These are phyloP conservation scores for Noturus placidus DNA, from an alignment of 2,113 vertebrate species.

Conservation along the genomic window DNA sequence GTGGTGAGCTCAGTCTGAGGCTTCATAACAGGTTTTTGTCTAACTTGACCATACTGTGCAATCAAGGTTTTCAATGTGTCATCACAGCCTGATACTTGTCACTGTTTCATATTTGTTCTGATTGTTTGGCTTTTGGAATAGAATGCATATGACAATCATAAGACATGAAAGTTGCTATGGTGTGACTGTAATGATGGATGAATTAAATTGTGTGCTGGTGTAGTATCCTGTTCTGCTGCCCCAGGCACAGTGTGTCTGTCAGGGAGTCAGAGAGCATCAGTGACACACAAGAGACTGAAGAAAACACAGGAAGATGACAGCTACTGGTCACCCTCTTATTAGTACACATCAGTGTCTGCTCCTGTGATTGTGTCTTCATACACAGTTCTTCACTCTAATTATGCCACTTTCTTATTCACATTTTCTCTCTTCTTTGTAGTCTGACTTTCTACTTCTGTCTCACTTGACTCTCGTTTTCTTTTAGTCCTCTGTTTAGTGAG, in stretches of 20 bases:
- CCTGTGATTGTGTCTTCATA: slow-evolving; percentile 16
- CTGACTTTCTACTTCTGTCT: slow-evolving; percentile 33
- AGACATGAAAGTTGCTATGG: neutral
- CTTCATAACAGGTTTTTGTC: slow-evolving; percentile 39
- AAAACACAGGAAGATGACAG: slow-evolving; percentile 19
- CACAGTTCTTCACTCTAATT: neutral
- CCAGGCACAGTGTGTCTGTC: slow-evolving; percentile 34
- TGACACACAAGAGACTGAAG: slow-evolving; percentile 2
- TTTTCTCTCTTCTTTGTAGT: slow-evolving; percentile 25
- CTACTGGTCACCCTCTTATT: slow-evolving; percentile 42
- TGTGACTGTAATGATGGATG: slow-evolving; percentile 28
- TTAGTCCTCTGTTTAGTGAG: slow-evolving; percentile 45
- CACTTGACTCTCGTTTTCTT: slow-evolving; percentile 24
- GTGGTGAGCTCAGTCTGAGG: slow-evolving; percentile 24
- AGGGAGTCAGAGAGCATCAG: slow-evolving; percentile 4
- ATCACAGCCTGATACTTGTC: neutral
- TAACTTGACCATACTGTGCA: slow-evolving; percentile 2
- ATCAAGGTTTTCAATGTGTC: neutral
- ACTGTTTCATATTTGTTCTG: slow-evolving; percentile 18
- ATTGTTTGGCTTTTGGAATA: slow-evolving; percentile 7
- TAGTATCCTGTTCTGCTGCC: slow-evolving; percentile 31
- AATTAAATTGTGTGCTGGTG: slow-evolving; percentile 26
- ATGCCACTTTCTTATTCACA: neutral
- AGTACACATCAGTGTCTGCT: slow-evolving; percentile 24
- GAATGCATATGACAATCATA: neutral